Conservation (phyloP, 1,140 invertebrate species). For the Armadillidium nasatum region DNA sequence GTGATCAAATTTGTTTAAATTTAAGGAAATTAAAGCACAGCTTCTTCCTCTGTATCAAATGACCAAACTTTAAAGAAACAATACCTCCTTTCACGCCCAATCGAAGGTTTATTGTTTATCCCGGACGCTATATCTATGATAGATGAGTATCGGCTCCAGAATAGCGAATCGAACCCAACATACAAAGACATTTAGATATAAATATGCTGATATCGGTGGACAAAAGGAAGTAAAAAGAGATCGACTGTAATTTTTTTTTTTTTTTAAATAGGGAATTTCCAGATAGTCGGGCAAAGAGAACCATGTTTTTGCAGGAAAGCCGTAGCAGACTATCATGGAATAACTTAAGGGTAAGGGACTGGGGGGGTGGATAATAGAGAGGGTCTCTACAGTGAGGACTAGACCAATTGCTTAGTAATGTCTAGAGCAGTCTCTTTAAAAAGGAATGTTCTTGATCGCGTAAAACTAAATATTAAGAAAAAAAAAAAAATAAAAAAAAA, state of each 20-base stretch:
- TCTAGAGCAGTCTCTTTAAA: neutral
- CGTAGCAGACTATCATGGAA: neutral
- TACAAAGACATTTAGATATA: constrained; percentile 7
- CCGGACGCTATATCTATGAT: neutral
- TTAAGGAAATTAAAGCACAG: neutral
- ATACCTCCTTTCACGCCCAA: neutral
- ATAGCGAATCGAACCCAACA: neutral
- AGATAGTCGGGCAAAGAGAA: neutral
- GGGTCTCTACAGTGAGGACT: neutral
- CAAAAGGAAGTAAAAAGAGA: neutral
- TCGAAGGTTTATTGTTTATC: neutral
- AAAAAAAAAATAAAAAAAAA: too few species aligned
- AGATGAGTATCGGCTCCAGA: neutral
- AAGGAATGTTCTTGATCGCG: constrained; percentile 2
- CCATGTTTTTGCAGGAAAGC: neutral
- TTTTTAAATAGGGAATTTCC: neutral
- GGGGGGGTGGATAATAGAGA: neutral
- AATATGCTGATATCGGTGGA: neutral
- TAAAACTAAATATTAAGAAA: neutral
- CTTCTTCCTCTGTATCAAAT: constrained; percentile 4
- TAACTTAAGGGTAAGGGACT: too few species aligned
- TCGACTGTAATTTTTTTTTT: too few species aligned
- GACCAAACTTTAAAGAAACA: neutral
- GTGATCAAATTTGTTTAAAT: neutral
- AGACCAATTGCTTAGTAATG: neutral